Base-by-base conservation (phyloP, 2,888 invertebrate genomes). In the Gryllus longicercus region DNA sequence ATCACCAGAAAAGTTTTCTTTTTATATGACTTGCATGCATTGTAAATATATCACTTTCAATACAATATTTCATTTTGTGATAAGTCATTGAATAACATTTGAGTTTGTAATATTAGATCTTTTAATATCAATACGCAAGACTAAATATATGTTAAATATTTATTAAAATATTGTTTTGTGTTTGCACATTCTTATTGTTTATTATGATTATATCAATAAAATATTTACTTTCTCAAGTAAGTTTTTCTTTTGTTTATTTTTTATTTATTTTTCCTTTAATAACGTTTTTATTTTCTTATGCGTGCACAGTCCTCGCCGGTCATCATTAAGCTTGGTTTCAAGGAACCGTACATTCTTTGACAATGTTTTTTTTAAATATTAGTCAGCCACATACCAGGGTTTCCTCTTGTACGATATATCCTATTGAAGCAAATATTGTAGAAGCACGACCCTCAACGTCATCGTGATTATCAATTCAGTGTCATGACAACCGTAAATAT, bases 171-270 rank as follows among this genome's bases (percentile, higher is more conserved):
- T 77, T n/a, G 38, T 77, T 23, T 77, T 77, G n/a, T 77, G 49
- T 77, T 23, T 77, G 23, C 38, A 77, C 49, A 77, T 77, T 77
- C 77, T 77, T n/a, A 50, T 77, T 77, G 77, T 77, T 77, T 77
- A 77, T 77, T 77, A 77, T 77, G 77, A 77, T 77, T 77, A 49
- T 50, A 49, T 49, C 49, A 49, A 49, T 49, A 77, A 49, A 77
- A 77, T 49, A 77, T 77, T 77, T 77, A 49, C 77, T 77, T 77
- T 77, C 50, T 77, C 23, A 77, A 77, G 18, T 77, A n/a, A 49
- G 77, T 77, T 50, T 77, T 77, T 77, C 11, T 77, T 77, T 50
- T 49, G 12, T 77, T 77, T 49, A 49, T 38, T 50, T 77, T 25
- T 49, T 77, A n/a, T 38, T 77, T 25, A 18, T 49, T 38, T 77